Base-by-base conservation (phyloP, 2,888 invertebrate species). In the Meliscaeva auricollis region DNA sequence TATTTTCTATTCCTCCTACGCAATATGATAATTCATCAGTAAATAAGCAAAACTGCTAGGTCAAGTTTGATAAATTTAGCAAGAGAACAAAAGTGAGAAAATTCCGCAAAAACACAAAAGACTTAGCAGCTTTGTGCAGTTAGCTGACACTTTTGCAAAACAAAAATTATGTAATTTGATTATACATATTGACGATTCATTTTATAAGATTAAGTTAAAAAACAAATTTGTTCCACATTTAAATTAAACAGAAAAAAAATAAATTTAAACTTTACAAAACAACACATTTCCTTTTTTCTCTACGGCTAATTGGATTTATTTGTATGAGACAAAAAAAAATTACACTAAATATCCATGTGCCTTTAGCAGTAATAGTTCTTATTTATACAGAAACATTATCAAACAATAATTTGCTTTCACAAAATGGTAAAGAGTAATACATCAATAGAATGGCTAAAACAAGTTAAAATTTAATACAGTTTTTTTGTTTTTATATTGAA, bases 261-360 rank as follows among this genome's bases (percentile, higher is more conserved):
- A 38, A 32, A 35, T 32, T 35, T 54, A 8, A 15, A 26, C 26
- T 56, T 56, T 32, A 50, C 17, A 52, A 64, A 9, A 44, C 26
- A 26, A 26, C 2, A 44, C 26, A 60, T 9, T 60, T 30, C 15
- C 62, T 70, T 44, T n/a, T 46, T 64, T 26, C 13, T 50, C 44
- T n/a, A 26, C 46, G 72, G 82, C 62, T 83, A 69, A 41, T 48
- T 72, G 84, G 80, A 76, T 79, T 66, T 52, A 72, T 68, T 72
- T 81, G 85, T 81, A 76, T 77, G 32, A 66, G 50, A 38, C 7
- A 38, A 66, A n/a, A 54, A 48, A 3, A 38, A 32, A 66, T 75
- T 32, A 69, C 73, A 85, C 81, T 68, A 35, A 72, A 50, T 73
- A 62, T 85, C 85, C 80, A 64, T 56, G 85, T 85, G 85, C 85